These are phyloP conservation scores for Catonia carolina DNA, from an alignment of 2,888 invertebrate species.

Conservation along the genomic window DNA sequence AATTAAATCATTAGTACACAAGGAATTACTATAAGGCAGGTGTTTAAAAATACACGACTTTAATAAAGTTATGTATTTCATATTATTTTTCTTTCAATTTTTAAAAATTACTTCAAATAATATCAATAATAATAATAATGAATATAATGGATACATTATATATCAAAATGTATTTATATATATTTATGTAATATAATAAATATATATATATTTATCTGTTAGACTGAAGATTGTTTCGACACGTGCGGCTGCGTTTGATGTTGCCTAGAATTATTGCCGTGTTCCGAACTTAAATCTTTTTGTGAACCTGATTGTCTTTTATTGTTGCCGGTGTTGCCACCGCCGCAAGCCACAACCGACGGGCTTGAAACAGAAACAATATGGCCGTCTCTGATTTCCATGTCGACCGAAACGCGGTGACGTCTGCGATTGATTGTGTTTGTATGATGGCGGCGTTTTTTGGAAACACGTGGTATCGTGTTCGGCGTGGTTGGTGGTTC, in stretches of 20 bases:
- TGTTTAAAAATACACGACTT: slow-evolving; percentile 1
- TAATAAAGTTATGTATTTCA: background rate
- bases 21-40: background rate
- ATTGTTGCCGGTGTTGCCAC: slow-evolving; percentile 10
- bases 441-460: slow-evolving; percentile 33
- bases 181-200: background rate
- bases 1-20: background rate
- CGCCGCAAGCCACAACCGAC: slow-evolving; percentile 32
- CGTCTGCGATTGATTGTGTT: slow-evolving; percentile 31
- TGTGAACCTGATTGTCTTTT: too few relatives aligned
- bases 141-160: too few relatives aligned
- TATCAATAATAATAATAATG: too few relatives aligned
- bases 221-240: slow-evolving; percentile 34
- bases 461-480: slow-evolving; percentile 38
- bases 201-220: slow-evolving; percentile 4
- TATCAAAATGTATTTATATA: too few relatives aligned
- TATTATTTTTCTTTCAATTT: background rate
- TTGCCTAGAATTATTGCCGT: slow-evolving; percentile 17
- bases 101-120: too few relatives aligned
- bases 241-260: slow-evolving; percentile 20
- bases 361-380: slow-evolving; percentile 33
- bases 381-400: slow-evolving; percentile 30
- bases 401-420: slow-evolving; percentile 29
- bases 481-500: slow-evolving; percentile 36
- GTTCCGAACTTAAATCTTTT: too few relatives aligned